Evolutionary conservation across 53 echinoderm and acorn worm species (phyloP).

Genomic region (Paracentrotus lividus): DNA sequence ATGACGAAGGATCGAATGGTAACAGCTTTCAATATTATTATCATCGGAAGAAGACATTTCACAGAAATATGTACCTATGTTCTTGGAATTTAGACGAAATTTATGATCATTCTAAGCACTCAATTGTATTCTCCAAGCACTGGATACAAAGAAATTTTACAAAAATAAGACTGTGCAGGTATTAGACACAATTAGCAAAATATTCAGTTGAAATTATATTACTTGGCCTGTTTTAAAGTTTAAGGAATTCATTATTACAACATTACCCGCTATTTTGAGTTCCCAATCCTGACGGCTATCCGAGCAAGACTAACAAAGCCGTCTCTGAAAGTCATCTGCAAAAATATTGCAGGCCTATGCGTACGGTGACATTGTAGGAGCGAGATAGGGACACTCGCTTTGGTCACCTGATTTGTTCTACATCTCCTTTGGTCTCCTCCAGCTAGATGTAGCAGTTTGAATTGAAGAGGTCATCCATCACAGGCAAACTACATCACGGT

Average conservation of each 20-base stretch:
- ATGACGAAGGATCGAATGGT: not conserved
- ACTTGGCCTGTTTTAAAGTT: too few relatives aligned
- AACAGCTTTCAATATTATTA: not conserved
- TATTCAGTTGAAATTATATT: not conserved
- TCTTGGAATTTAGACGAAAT: too few relatives aligned
- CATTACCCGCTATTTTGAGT: not conserved
- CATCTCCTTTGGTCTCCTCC: not conserved
- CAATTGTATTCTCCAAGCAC: too few relatives aligned
- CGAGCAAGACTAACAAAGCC: too few relatives aligned
- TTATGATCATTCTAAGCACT: too few relatives aligned
- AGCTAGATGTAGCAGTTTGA: not conserved
- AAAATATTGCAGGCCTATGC: too few relatives aligned
- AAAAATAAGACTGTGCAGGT: not conserved
- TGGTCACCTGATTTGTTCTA: not conserved
- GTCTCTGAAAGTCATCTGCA: too few relatives aligned
- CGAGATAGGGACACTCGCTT: not conserved
- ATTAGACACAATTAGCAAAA: not conserved
- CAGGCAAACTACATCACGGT: not conserved
- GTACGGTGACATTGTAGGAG: not conserved
- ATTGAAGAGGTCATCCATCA: conserved; percentile 6
- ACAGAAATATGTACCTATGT: too few relatives aligned
- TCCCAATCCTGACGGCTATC: too few relatives aligned
- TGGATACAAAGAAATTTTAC: too few relatives aligned
- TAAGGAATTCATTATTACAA: too few relatives aligned
- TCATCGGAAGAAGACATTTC: too few relatives aligned